Percentiles rank a stretch among this genome's conserved stretches.
phyloP scores from a whole-genome alignment of 1,140 invertebrate genomes.

The Venturia canescens region DNA sequence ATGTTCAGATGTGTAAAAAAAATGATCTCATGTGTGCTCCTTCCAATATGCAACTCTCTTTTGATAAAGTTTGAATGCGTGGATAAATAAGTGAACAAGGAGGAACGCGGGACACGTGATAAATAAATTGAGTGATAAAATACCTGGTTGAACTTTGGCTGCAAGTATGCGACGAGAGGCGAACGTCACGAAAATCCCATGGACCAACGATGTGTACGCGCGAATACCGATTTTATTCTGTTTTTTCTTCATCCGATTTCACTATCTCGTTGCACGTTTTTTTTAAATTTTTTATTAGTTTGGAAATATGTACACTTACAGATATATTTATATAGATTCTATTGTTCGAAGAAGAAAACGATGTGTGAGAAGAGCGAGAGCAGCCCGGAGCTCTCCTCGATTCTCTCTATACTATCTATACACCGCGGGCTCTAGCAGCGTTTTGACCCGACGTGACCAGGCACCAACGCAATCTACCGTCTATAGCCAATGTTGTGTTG shows the following conservation, averaged over 20 bases:
- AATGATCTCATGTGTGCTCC: too few species aligned
- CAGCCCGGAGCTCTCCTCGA: neutral
- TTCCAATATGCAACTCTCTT: too few species aligned
- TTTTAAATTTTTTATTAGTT: neutral
- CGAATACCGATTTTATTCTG: neutral
- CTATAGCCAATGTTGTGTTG: neutral
- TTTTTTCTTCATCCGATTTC: neutral
- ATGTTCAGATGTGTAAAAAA: too few species aligned
- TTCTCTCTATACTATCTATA: conserved; percentile 13
- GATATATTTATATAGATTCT: neutral
- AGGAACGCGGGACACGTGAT: neutral
- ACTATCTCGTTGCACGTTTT: conserved; percentile 5
- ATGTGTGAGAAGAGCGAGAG: too few species aligned
- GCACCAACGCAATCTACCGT: conserved; percentile 12
- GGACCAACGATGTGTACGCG: conserved; percentile 6
- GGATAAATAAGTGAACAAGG: neutral
- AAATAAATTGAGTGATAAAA: neutral
- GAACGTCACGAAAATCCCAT: conserved; percentile 30
- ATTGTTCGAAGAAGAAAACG: neutral
- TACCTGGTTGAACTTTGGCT: conserved; percentile 20
- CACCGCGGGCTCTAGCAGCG: conserved; percentile 13
- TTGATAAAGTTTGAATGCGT: too few species aligned
- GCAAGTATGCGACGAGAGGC: neutral
- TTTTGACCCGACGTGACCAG: conserved; percentile 25
- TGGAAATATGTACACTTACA: neutral